Evolutionary conservation across 1,140 invertebrate species (phyloP).

Genomic region (Triops longicaudatus): DNA sequence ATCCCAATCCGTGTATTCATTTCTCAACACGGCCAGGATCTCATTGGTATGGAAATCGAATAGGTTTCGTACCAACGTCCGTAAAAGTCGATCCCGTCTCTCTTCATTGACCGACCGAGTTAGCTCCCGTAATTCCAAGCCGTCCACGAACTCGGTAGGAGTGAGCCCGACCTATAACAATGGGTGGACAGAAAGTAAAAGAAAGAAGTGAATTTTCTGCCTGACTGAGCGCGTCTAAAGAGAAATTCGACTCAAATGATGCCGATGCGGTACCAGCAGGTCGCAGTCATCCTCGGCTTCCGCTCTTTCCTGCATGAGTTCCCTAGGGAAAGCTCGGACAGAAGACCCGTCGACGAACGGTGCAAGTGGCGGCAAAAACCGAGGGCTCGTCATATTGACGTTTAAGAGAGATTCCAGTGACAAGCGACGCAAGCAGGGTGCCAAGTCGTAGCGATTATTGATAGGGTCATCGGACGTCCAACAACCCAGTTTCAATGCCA

Average conservation of each 20-base stretch:
- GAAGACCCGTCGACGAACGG: conserved; percentile 71
- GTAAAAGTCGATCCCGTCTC: conserved; percentile 33
- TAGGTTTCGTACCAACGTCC: conserved; percentile 77
- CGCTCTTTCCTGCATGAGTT: conserved; percentile 3
- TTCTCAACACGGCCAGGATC: conserved; percentile 76
- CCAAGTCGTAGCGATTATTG: conserved; percentile 52
- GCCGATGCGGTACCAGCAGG: conserved; percentile 16
- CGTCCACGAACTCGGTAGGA: not conserved
- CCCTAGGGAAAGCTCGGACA: conserved; percentile 38
- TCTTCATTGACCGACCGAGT: conserved; percentile 21
- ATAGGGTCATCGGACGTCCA: conserved; percentile 27
- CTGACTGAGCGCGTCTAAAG: conserved; percentile 24
- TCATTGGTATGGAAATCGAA: conserved; percentile 83
- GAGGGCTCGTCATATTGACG: conserved; percentile 41
- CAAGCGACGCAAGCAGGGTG: conserved; percentile 54
- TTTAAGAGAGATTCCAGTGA: not conserved
- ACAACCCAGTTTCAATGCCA: conserved; percentile 40
- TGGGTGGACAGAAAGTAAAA: conserved; percentile 36
- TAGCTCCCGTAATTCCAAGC: not conserved
- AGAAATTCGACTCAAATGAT: not conserved
- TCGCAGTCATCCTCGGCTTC: conserved; percentile 21
- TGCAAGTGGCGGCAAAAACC: conserved; percentile 79
- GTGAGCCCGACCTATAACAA: conserved; percentile 23
- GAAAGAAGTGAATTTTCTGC: conserved; percentile 39
- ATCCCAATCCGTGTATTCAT: conserved; percentile 85